Conservation (phyloP, 2,797 vertebrate genomes). For the Urocyon cinereoargenteus region DNA sequence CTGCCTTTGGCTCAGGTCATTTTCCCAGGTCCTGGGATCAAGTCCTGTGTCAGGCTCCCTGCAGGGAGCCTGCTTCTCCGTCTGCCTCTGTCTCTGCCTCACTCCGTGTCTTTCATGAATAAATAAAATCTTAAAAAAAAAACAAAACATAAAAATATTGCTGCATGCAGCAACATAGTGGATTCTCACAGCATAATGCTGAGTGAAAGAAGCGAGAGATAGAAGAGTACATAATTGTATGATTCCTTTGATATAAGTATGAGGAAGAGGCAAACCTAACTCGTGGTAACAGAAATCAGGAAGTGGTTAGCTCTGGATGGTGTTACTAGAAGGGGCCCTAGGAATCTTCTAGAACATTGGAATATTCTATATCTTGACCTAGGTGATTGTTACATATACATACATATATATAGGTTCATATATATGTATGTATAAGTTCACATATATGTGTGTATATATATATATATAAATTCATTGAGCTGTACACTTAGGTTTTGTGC, state of each 20-base stretch:
- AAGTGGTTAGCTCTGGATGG: not conserved
- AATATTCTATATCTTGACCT: not conserved
- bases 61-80: too few relatives aligned
- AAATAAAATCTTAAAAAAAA: too few relatives aligned
- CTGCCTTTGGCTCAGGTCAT: too few relatives aligned
- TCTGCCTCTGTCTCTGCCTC: too few relatives aligned
- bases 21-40: too few relatives aligned
- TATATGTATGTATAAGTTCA: not conserved
- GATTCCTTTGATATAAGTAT: not conserved
- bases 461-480: not conserved
- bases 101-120: too few relatives aligned
- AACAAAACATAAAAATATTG: not conserved
- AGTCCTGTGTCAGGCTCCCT: too few relatives aligned
- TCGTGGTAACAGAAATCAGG: not conserved
- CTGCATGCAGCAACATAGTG: not conserved
- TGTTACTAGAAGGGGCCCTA: not conserved
- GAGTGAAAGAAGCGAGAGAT: not conserved
- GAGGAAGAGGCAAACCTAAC: not conserved
- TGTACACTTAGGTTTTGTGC: not conserved
- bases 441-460: too few relatives aligned
- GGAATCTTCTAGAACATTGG: not conserved
- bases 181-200: not conserved
- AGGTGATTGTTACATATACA: not conserved
- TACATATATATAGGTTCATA: not conserved
- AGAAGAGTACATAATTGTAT: not conserved